phyloP scores from a whole-genome alignment of 2,797 vertebrate genomes.

The Pantherophis alleghaniensis region DNA sequence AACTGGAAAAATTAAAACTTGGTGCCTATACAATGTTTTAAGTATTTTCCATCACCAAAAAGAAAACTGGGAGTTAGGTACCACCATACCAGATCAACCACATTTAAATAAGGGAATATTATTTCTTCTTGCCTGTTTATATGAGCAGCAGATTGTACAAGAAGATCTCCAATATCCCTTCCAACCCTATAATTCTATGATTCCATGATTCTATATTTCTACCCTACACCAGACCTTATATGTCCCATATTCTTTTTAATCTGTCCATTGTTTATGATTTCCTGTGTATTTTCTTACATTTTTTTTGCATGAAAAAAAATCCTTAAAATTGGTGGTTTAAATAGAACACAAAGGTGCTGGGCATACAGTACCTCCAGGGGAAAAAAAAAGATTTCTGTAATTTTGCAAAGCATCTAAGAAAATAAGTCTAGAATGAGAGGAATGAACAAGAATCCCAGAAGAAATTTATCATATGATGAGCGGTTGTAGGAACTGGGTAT shows the following conservation, averaged over 20 bases:
- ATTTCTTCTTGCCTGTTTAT: neutral
- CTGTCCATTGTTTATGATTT: neutral
- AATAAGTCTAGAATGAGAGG: neutral
- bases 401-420: neutral
- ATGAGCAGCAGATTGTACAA: too few relatives aligned
- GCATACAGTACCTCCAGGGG: neutral
- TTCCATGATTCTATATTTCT: too few relatives aligned
- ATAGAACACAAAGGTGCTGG: neutral
- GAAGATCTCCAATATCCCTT: too few relatives aligned
- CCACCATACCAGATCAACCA: neutral
- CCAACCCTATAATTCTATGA: too few relatives aligned
- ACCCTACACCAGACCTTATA: neutral
- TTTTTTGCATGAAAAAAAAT: neutral
- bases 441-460: neutral
- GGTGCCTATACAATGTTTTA: neutral
- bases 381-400: neutral
- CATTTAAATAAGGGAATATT: neutral
- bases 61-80: neutral
- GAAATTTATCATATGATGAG: neutral
- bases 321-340: neutral
- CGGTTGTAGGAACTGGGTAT: too few relatives aligned
- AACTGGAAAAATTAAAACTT: neutral
- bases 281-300: neutral
- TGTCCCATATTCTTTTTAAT: neutral
- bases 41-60: neutral